phyloP scores from a whole-genome alignment of 2,113 vertebrate species.

The Bombycilla garrulus region DNA sequence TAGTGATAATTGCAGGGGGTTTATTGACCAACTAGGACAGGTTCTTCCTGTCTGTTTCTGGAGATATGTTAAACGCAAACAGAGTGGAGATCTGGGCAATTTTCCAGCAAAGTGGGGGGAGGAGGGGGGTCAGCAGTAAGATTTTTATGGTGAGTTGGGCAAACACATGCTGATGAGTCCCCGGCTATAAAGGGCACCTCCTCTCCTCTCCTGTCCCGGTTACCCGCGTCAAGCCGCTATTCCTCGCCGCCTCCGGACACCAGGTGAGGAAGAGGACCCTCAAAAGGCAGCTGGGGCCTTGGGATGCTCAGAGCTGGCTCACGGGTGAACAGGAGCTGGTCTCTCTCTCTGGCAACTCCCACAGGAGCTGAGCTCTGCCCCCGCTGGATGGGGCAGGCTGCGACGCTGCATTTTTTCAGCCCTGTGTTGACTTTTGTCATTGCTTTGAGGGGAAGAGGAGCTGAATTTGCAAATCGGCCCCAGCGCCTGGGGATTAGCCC shows the following conservation, averaged over 20 bases:
- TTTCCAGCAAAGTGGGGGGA: neutral
- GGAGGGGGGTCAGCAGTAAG: neutral
- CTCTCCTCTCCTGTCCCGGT: fast-evolving
- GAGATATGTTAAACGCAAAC: neutral
- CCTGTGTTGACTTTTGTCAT: neutral
- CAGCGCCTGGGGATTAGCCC: neutral
- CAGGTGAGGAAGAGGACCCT: constrained; percentile 27
- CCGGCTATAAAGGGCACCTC: constrained; percentile 21
- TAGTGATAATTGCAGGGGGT: neutral
- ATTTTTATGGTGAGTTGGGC: constrained; percentile 19
- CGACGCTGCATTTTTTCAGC: neutral
- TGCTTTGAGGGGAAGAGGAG: constrained; percentile 13
- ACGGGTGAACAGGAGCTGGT: neutral
- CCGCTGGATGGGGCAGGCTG: neutral
- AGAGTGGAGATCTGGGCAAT: neutral
- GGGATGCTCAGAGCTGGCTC: neutral
- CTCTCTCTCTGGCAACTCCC: neutral
- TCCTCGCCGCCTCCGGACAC: neutral
- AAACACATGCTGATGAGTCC: neutral
- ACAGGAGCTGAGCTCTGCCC: neutral
- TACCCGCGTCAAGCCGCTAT: neutral
- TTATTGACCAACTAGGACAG: constrained; percentile 59
- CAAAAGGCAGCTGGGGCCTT: fast-evolving
- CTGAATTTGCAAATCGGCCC: neutral
- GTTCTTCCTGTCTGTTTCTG: constrained; percentile 28